phyloP scores from a whole-genome alignment of 2,888 invertebrate species.

The Ceraclea dissimilis region DNA sequence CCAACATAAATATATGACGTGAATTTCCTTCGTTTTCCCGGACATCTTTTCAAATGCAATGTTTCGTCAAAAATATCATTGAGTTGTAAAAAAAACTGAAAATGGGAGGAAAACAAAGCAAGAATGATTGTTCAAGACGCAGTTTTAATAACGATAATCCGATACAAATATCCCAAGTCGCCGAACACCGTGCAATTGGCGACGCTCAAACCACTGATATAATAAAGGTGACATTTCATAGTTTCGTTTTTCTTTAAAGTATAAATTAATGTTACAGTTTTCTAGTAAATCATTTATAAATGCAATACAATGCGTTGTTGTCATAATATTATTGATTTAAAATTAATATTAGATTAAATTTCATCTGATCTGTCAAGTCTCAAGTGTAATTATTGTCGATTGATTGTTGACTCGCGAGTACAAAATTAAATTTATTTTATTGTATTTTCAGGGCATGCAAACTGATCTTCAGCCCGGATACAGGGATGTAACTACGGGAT shows the following conservation, averaged over 20 bases:
- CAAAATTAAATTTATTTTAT: too few relatives aligned
- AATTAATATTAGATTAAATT: background rate
- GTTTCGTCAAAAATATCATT: background rate
- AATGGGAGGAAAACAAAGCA: background rate
- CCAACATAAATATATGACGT: background rate
- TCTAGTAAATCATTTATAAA: background rate
- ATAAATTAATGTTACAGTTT: too few relatives aligned
- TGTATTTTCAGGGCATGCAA: background rate
- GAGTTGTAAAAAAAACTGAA: background rate
- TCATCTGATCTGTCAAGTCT: too few relatives aligned
- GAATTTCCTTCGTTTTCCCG: background rate
- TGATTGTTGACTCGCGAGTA: too few relatives aligned
- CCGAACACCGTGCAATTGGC: background rate
- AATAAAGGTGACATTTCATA: background rate
- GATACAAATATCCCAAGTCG: background rate
- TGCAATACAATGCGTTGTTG: background rate
- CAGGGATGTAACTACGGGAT: background rate
- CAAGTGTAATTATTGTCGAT: too few relatives aligned
- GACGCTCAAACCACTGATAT: background rate
- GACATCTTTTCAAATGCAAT: background rate
- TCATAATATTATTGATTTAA: background rate
- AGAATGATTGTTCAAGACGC: background rate
- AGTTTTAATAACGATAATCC: background rate
- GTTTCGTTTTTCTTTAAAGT: too few relatives aligned
- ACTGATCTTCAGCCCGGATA: background rate